Percentiles rank a stretch among this genome's conserved stretches.
Conservation (phyloP, 2,797 vertebrate genomes). For the Channallabes apus region DNA sequence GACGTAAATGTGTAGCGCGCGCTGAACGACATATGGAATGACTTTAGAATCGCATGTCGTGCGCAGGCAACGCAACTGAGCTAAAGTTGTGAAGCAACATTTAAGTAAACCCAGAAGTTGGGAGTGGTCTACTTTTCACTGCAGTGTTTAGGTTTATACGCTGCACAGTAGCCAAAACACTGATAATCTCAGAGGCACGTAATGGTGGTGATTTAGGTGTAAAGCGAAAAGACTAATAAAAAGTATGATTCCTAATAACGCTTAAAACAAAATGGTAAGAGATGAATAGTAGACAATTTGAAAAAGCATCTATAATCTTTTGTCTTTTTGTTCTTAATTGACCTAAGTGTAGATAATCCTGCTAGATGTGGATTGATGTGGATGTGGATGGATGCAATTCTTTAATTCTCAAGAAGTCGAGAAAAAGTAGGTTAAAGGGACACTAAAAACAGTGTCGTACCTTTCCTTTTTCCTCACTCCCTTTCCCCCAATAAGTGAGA, state of each 20-base stretch:
- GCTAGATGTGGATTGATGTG: constrained; percentile 48
- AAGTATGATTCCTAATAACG: background rate
- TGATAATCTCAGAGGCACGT: background rate
- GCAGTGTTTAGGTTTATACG: constrained; percentile 17
- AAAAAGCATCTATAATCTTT: background rate
- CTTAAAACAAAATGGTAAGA: background rate
- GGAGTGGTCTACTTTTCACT: constrained; percentile 17
- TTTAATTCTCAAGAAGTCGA: constrained; percentile 39
- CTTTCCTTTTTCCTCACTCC: constrained; percentile 29
- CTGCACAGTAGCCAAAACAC: constrained; percentile 13
- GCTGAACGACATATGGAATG: constrained; percentile 18
- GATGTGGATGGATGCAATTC: constrained; percentile 45
- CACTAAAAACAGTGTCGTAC: constrained; percentile 38
- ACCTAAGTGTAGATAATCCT: constrained; percentile 16
- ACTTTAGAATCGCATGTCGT: constrained; percentile 14
- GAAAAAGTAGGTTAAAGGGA: constrained; percentile 23
- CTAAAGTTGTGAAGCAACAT: constrained; percentile 32
- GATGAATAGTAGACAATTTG: background rate
- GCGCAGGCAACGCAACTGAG: background rate
- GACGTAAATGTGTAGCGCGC: constrained; percentile 3
- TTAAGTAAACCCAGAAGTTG: constrained; percentile 27
- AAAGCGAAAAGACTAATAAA: background rate
- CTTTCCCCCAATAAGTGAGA: constrained; percentile 39
- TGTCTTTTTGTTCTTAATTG: constrained; percentile 30
- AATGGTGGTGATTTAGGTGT: background rate